These are phyloP conservation scores for Thalassarche chlororhynchos DNA, from an alignment of 2,113 vertebrate genomes.

Conservation along the genomic window DNA sequence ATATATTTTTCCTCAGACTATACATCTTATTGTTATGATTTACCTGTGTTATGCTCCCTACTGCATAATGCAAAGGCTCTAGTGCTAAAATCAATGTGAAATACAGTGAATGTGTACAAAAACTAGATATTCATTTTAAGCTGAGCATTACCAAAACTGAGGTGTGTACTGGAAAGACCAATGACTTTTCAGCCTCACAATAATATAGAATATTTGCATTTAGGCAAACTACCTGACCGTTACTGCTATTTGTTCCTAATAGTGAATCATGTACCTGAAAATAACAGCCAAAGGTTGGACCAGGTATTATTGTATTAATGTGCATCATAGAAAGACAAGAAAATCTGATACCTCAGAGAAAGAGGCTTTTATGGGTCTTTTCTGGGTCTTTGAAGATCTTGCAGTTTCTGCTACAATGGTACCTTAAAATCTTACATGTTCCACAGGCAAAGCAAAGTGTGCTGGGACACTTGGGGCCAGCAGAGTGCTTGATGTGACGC, in stretches of 20 bases:
- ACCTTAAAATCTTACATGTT: background rate
- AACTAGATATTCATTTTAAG: background rate
- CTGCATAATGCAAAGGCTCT: background rate
- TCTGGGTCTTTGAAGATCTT: background rate
- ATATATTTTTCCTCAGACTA: background rate
- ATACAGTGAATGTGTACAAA: background rate
- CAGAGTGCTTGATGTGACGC: rapidly evolving
- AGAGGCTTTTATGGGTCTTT: background rate
- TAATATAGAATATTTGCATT: background rate
- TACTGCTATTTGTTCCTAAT: background rate
- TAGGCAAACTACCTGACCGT: background rate
- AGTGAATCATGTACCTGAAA: background rate
- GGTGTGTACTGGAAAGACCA: background rate
- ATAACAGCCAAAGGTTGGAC: background rate
- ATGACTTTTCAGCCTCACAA: background rate
- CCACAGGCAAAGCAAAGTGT: background rate
- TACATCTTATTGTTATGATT: background rate
- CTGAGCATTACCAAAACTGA: background rate
- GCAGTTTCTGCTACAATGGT: background rate
- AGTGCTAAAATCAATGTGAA: background rate
- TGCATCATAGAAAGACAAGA: background rate
- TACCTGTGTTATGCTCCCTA: background rate
- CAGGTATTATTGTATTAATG: background rate
- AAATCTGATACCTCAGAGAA: background rate
- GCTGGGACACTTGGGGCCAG: background rate